A percentile compares a stretch with the other conserved stretches of the same genome.
phyloP scores from a whole-genome alignment of 2,888 invertebrate species.

The Tetrapedia diversipes region DNA sequence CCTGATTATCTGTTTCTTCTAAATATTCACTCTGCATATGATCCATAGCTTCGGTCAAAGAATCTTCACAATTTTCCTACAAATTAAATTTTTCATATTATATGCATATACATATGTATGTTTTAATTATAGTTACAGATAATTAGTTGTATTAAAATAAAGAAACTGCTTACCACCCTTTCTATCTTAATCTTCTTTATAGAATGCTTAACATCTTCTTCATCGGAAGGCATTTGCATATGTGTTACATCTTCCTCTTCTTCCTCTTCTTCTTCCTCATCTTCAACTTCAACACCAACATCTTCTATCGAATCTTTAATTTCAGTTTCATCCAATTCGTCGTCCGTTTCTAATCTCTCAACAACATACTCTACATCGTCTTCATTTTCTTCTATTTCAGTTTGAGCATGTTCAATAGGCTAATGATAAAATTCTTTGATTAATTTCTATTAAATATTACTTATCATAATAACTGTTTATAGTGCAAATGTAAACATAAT shows the following conservation, averaged over 20 bases:
- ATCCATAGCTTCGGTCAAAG: slow-evolving; percentile 78
- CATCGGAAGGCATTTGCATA: slow-evolving; percentile 50
- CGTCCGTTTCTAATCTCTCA: slow-evolving; percentile 73
- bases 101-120: no score
- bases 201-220: slow-evolving; percentile 57
- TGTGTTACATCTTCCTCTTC: slow-evolving; percentile 26
- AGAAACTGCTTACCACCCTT: slow-evolving; percentile 40
- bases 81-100: background rate
- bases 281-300: slow-evolving; percentile 25
- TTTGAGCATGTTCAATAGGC: slow-evolving; percentile 39
- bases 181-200: slow-evolving; percentile 67
- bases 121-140: background rate
- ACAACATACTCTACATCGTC: slow-evolving; percentile 78
- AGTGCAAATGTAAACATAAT: background rate
- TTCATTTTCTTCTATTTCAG: slow-evolving; percentile 67
- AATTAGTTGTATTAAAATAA: background rate
- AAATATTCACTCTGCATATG: slow-evolving; percentile 77
- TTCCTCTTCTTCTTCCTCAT: slow-evolving; percentile 44
- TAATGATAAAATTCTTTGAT: slow-evolving; percentile 4
- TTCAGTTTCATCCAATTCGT: slow-evolving; percentile 47
- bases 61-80: slow-evolving; percentile 69
- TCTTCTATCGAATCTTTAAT: slow-evolving; percentile 32
- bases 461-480: background rate
- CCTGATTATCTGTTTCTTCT: slow-evolving; percentile 69
- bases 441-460: background rate